phyloP scores from a whole-genome alignment of 2,797 vertebrate genomes.

The Peromyscus eremicus region DNA sequence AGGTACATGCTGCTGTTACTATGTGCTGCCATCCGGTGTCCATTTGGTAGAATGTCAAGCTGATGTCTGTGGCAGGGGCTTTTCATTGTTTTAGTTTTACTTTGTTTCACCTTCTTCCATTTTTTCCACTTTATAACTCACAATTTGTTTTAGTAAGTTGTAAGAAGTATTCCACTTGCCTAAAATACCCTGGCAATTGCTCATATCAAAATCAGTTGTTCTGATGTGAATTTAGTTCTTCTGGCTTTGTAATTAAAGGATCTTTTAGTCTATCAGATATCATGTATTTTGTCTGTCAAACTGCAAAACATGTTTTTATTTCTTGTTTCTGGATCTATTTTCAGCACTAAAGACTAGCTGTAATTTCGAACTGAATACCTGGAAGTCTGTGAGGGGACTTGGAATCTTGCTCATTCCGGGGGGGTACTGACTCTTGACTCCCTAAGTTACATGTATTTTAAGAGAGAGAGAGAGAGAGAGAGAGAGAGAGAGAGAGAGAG shows the following conservation, averaged over 20 bases:
- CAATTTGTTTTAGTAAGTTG: slow-evolving; percentile 30
- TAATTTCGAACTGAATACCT: neutral
- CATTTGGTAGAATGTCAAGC: slow-evolving; percentile 83
- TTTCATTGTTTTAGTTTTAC: neutral
- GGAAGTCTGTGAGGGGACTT: neutral
- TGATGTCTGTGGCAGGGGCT: neutral
- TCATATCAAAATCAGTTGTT: neutral
- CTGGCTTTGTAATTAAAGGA: neutral
- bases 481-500: no score
- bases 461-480: neutral
- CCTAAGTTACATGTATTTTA: neutral
- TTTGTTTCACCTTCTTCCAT: neutral
- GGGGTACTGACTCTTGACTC: neutral
- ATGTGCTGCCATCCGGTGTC: slow-evolving; percentile 90
- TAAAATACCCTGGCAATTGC: neutral
- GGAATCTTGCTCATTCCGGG: neutral
- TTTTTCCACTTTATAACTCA: neutral
- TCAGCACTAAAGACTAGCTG: neutral
- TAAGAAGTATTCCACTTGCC: neutral
- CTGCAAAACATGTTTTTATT: neutral
- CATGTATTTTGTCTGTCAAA: neutral
- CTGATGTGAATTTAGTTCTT: slow-evolving; percentile 5
- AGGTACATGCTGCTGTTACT: slow-evolving; percentile 80
- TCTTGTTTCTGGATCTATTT: neutral
- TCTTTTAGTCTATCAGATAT: neutral